Evolutionary conservation across 2,113 vertebrate genomes (phyloP).

Genomic region (Castor canadensis): DNA sequence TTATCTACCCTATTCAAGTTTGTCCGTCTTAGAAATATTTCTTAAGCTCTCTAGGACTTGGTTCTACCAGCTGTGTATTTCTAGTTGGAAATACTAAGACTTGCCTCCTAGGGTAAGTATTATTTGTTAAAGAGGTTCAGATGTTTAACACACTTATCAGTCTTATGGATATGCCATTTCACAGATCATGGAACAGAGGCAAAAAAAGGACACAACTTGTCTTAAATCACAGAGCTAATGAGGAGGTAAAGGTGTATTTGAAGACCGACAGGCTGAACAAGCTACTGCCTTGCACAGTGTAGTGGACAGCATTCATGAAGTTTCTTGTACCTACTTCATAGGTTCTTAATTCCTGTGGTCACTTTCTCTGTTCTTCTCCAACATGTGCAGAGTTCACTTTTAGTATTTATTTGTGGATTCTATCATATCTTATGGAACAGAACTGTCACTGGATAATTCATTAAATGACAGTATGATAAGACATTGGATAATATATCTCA

Average conservation of each 20-base stretch:
- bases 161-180: background rate
- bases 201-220: background rate
- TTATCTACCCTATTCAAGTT: background rate
- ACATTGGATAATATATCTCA: no score
- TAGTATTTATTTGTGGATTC: background rate
- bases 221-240: background rate
- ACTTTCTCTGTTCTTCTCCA: background rate
- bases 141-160: background rate
- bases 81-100: background rate
- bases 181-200: background rate
- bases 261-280: background rate
- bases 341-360: background rate
- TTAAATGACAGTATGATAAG: background rate
- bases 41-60: background rate
- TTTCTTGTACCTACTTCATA: background rate
- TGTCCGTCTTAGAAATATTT: background rate
- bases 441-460: background rate
- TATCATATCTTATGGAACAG: background rate
- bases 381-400: background rate
- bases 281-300: fast-evolving
- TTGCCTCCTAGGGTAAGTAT: background rate
- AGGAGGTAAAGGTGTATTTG: background rate
- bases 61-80: background rate
- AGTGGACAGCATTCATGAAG: background rate
- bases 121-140: background rate